phyloP scores from a whole-genome alignment of 2,888 invertebrate species.

The Tenthredo distinguenda region DNA sequence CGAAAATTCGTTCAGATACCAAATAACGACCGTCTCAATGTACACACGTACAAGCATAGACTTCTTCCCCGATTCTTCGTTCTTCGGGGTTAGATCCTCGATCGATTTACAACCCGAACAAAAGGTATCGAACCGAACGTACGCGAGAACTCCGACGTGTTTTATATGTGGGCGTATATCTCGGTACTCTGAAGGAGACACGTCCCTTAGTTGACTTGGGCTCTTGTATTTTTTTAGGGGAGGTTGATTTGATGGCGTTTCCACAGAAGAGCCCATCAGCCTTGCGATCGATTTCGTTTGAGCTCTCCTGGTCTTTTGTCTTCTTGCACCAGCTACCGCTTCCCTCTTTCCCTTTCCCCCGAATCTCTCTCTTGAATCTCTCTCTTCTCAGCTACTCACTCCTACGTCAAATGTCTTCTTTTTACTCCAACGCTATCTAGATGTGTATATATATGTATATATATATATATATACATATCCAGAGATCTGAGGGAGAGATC shows the following conservation, averaged over 20 bases:
- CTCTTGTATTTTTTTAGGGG: conserved; percentile 34
- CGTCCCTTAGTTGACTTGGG: conserved; percentile 25
- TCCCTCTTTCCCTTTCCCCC: not conserved
- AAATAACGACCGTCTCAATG: not conserved
- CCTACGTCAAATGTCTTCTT: not conserved
- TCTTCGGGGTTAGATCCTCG: not conserved
- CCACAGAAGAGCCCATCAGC: conserved; percentile 19
- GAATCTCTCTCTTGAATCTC: not conserved
- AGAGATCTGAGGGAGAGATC: not conserved
- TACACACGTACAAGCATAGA: not conserved
- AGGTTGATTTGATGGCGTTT: conserved; percentile 36
- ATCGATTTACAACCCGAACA: not conserved
- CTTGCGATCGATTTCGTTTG: conserved; percentile 40
- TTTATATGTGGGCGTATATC: conserved; percentile 8
- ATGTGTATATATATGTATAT: not conserved
- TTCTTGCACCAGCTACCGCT: not conserved
- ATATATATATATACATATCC: not conserved
- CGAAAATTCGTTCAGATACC: no score
- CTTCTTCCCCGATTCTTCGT: not conserved
- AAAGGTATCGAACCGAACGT: not conserved
- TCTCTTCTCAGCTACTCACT: not conserved
- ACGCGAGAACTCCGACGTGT: not conserved
- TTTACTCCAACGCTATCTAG: not conserved
- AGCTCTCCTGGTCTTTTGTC: conserved; percentile 12
- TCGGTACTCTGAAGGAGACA: not conserved